Conservation (phyloP, 2,888 invertebrate genomes). For the Oscheius sp. region DNA sequence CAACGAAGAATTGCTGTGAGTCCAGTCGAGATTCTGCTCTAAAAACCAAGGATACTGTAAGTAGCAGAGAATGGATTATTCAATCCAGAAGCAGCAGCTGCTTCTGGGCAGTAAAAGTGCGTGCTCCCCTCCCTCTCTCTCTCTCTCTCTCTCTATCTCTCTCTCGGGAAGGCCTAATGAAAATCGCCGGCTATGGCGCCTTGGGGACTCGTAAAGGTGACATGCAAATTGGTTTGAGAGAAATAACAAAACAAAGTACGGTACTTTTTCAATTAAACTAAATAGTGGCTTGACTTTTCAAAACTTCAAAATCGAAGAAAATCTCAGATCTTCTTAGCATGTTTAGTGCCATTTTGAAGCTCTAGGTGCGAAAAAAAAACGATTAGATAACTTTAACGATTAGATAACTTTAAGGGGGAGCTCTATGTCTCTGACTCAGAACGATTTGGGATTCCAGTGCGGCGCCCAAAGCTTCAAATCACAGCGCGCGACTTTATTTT, state of each 20-base stretch:
- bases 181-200: conserved; percentile 32
- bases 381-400: no score
- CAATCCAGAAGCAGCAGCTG: conserved; percentile 19
- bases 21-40: conserved; percentile 38
- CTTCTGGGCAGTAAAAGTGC: no score
- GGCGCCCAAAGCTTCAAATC: no score
- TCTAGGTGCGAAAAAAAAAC: no score
- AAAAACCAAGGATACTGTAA: conserved; percentile 10
- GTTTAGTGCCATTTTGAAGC: no score
- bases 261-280: background rate
- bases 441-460: no score
- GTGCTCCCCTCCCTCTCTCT: background rate
- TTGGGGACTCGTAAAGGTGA: conserved; percentile 31
- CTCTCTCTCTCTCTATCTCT: background rate
- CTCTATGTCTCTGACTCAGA: no score
- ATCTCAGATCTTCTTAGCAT: no score
- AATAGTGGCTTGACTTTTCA: no score
- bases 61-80: conserved; percentile 9
- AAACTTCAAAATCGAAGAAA: no score
- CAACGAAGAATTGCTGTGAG: conserved; percentile 42
- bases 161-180: conserved; percentile 23
- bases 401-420: no score
- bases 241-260: conserved; percentile 21
- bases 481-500: no score
- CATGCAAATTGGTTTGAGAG: conserved; percentile 33